These are phyloP conservation scores for Labeo calbasu DNA, from an alignment of 2,797 vertebrate genomes.

Conservation along the genomic window DNA sequence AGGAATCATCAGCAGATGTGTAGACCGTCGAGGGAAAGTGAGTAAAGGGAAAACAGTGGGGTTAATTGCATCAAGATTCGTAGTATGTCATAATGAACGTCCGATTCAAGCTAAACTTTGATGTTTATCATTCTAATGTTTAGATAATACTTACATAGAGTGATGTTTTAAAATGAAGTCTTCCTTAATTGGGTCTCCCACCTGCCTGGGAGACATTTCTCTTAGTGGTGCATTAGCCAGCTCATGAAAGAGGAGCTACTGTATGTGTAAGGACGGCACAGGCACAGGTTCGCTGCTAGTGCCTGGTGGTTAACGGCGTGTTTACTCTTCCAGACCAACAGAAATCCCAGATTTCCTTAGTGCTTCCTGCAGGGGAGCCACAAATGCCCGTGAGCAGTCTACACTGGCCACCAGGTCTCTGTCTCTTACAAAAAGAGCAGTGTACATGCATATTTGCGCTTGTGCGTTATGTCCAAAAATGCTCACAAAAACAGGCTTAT, in stretches of 20 bases:
- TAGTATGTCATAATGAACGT: slow-evolving; percentile 5
- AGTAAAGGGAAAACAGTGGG: slow-evolving; percentile 43
- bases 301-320: slow-evolving; percentile 40
- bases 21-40: slow-evolving; percentile 29
- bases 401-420: slow-evolving; percentile 25
- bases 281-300: slow-evolving; percentile 46
- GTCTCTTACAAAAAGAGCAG: slow-evolving; percentile 41
- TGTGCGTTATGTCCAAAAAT: slow-evolving; percentile 33
- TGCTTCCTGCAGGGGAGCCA: slow-evolving; percentile 46
- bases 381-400: slow-evolving; percentile 32
- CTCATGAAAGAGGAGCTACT: slow-evolving; percentile 51
- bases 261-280: slow-evolving; percentile 43
- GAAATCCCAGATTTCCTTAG: slow-evolving; percentile 58
- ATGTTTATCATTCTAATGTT: neutral
- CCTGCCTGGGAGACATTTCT: neutral
- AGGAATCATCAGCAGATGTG: slow-evolving; percentile 52
- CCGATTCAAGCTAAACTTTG: neutral
- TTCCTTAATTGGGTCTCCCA: neutral
- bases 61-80: slow-evolving; percentile 26
- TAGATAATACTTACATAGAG: slow-evolving; percentile 1
- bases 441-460: slow-evolving; percentile 29
- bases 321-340: slow-evolving; percentile 58
- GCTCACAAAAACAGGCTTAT: slow-evolving; percentile 34
- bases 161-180: neutral
- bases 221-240: slow-evolving; percentile 11